A percentile compares a stretch with the other conserved stretches of the same genome.
phyloP scores from a whole-genome alignment of 2,113 vertebrate species.

The Diphyllodes magnificus region DNA sequence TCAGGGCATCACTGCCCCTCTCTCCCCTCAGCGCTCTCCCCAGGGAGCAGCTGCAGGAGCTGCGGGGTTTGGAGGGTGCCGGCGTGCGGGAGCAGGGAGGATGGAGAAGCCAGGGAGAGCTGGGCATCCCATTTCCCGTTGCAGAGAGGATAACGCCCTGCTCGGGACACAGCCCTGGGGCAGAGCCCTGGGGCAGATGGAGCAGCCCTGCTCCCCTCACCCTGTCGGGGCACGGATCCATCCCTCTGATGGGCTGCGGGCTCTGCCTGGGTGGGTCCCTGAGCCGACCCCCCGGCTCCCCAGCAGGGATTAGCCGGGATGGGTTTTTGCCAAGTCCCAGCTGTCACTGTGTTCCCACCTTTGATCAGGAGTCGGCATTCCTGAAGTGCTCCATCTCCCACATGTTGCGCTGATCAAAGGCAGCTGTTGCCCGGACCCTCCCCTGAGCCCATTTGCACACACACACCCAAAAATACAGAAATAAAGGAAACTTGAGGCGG shows the following conservation, averaged over 20 bases:
- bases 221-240: accelerated
- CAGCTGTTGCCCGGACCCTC: slow-evolving; percentile 72
- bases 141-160: accelerated
- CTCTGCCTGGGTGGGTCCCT: background rate
- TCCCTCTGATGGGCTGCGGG: accelerated
- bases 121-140: background rate
- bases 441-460: slow-evolving; percentile 27
- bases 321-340: slow-evolving; percentile 53
- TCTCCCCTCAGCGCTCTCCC: background rate
- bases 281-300: background rate
- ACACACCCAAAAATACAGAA: background rate
- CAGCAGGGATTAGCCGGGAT: background rate
- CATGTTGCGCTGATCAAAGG: slow-evolving; percentile 78
- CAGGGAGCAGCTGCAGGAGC: background rate
- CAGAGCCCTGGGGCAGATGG: accelerated
- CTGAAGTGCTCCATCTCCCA: slow-evolving; percentile 69
- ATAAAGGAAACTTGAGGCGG: background rate
- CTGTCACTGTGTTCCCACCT: slow-evolving; percentile 74
- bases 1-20: accelerated
- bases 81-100: accelerated
- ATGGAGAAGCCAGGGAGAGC: background rate
- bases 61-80: background rate
- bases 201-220: background rate
- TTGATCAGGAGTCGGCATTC: slow-evolving; percentile 75
- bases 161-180: accelerated